These are phyloP conservation scores for honey bee (Apis mellifera) DNA, from an alignment of 1,140 invertebrate species.

Conservation along the genomic window DNA sequence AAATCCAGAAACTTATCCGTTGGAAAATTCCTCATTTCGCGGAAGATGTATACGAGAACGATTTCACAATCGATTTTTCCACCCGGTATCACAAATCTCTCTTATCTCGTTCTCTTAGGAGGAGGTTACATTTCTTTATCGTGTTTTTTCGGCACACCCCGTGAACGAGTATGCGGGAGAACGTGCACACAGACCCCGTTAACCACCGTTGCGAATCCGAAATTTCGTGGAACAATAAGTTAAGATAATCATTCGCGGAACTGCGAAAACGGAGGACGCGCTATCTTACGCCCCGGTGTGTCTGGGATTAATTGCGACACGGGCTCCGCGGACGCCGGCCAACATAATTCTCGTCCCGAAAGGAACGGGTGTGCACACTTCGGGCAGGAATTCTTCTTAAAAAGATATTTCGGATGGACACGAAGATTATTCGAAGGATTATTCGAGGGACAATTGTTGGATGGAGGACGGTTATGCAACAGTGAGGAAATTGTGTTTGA, in stretches of 20 bases:
- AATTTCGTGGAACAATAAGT: conserved; percentile 63
- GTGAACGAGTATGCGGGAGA: no score
- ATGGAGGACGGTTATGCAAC: conserved; percentile 1
- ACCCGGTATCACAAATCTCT: no score
- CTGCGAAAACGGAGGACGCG: not conserved
- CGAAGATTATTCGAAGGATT: not conserved
- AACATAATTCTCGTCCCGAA: conserved; percentile 18
- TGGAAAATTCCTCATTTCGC: no score
- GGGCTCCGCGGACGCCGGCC: not conserved
- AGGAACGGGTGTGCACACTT: not conserved
- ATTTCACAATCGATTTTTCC: no score
- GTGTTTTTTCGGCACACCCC: not conserved
- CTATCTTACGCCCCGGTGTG: conserved; percentile 9
- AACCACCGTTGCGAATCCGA: conserved; percentile 2
- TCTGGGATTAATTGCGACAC: conserved; percentile 46
- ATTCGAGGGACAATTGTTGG: no score
- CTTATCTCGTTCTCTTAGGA: no score
- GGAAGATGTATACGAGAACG: no score
- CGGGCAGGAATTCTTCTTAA: not conserved
- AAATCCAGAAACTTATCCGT: no score
- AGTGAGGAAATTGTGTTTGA: not conserved
- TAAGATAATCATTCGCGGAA: conserved; percentile 60
- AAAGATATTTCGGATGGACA: not conserved
- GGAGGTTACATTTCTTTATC: no score
- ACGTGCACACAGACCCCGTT: not conserved